These are phyloP conservation scores for Okamejei kenojei DNA, from an alignment of 2,797 vertebrate genomes.

Conservation along the genomic window DNA sequence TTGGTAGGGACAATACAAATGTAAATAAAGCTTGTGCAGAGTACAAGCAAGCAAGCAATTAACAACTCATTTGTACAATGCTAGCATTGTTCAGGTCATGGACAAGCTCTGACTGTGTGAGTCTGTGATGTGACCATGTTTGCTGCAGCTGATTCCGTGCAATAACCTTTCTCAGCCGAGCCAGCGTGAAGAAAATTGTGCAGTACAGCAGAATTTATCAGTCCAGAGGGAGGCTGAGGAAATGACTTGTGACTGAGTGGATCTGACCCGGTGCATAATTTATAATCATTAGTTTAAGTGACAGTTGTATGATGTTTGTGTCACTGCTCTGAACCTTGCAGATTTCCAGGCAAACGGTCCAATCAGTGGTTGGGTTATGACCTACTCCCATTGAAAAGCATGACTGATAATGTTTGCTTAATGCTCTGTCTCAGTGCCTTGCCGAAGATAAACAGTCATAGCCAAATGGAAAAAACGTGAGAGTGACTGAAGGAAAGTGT, in stretches of 20 bases:
- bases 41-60: not conserved
- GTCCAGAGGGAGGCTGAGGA: constrained; percentile 55
- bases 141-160: constrained; percentile 16
- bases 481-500: constrained; percentile 32
- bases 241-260: constrained; percentile 66
- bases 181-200: constrained; percentile 46
- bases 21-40: not conserved
- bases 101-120: not conserved
- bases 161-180: constrained; percentile 43
- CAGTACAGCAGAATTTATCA: constrained; percentile 45
- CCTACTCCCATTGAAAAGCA: constrained; percentile 53
- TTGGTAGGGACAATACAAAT: constrained; percentile 47
- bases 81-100: constrained; percentile 1
- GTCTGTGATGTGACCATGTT: constrained; percentile 23
- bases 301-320: constrained; percentile 57
- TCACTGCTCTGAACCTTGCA: constrained; percentile 45
- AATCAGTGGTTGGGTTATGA: constrained; percentile 49
- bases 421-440: constrained; percentile 16
- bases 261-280: constrained; percentile 67
- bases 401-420: constrained; percentile 43
- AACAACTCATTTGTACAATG: constrained; percentile 13
- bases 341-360: constrained; percentile 50
- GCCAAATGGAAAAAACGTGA: constrained; percentile 27
- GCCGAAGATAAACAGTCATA: constrained; percentile 19
- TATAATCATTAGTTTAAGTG: constrained; percentile 67